These are phyloP conservation scores for Strix aluco DNA, from an alignment of 2,113 vertebrate species.

Conservation along the genomic window DNA sequence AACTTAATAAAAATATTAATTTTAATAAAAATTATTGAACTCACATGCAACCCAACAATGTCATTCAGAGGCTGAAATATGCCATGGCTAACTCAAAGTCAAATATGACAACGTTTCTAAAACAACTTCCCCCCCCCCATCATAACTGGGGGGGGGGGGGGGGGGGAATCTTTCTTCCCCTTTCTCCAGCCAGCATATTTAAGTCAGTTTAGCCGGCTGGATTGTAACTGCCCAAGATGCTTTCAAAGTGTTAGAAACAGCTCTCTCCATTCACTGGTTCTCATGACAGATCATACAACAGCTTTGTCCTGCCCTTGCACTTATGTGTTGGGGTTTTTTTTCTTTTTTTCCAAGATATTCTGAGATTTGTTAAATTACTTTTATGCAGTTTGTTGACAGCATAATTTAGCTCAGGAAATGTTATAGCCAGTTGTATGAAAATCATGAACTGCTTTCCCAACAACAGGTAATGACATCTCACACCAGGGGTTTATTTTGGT, in stretches of 20 bases:
- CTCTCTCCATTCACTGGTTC: not conserved
- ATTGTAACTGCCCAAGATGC: not conserved
- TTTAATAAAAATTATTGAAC: not conserved
- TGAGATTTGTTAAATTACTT: not conserved
- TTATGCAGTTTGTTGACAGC: not conserved
- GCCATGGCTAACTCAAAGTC: not conserved
- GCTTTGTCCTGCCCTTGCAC: not conserved
- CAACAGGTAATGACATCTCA: not conserved
- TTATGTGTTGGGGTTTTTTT: rapidly evolving
- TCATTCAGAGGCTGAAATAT: not conserved
- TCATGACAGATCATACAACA: not conserved
- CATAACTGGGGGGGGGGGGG: too few relatives aligned
- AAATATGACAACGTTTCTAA: not conserved
- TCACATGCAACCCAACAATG: not conserved
- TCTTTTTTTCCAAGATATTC: not conserved
- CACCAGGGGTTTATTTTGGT: not conserved
- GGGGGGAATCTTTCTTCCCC: not conserved
- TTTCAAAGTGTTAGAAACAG: not conserved
- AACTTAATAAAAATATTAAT: not conserved
- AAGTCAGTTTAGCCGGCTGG: not conserved
- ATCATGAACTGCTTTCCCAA: not conserved
- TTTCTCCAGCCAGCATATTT: not conserved
- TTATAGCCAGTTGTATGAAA: not conserved
- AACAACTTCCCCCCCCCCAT: not conserved
- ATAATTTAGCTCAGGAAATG: not conserved